Conservation (phyloP, 1,140 invertebrate genomes). For the Drosophila navojoa region DNA sequence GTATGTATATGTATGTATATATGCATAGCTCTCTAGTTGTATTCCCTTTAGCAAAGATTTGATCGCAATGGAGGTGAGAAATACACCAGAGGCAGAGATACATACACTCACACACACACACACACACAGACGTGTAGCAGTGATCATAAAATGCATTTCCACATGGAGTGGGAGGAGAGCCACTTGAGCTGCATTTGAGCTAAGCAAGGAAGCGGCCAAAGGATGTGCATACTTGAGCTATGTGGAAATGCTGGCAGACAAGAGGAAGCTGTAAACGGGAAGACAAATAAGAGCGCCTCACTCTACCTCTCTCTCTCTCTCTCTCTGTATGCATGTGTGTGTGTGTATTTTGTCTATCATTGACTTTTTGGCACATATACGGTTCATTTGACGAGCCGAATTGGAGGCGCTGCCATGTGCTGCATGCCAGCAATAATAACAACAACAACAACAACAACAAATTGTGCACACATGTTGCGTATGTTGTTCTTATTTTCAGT, state of each 20-base stretch:
- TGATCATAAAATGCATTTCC: constrained; percentile 26
- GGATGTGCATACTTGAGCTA: constrained; percentile 64
- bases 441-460: constrained; percentile 43
- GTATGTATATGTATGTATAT: constrained; percentile 15
- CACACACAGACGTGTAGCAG: neutral
- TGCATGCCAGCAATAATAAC: constrained; percentile 26
- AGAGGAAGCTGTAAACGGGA: constrained; percentile 4
- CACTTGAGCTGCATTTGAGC: constrained; percentile 39
- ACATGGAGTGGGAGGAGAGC: neutral
- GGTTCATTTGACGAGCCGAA: constrained; percentile 44
- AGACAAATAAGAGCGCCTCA: constrained; percentile 15
- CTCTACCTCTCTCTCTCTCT: too few relatives aligned
- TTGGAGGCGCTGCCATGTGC: constrained; percentile 34
- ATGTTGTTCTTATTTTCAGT: constrained; percentile 21
- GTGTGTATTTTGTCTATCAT: constrained; percentile 29
- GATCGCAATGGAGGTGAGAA: constrained; percentile 44
- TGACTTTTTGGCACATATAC: constrained; percentile 57
- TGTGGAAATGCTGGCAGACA: neutral
- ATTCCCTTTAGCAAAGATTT: constrained; percentile 29
- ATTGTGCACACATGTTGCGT: constrained; percentile 53
- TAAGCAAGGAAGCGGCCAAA: constrained; percentile 41
- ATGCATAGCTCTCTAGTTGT: neutral
- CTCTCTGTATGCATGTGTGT: constrained; percentile 7
- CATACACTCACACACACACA: neutral
- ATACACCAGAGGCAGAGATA: constrained; percentile 10